Percentiles rank a stretch among this genome's conserved stretches.
Evolutionary conservation across 2,113 vertebrate species (phyloP).

Genomic region (Prunella fulvescens): DNA sequence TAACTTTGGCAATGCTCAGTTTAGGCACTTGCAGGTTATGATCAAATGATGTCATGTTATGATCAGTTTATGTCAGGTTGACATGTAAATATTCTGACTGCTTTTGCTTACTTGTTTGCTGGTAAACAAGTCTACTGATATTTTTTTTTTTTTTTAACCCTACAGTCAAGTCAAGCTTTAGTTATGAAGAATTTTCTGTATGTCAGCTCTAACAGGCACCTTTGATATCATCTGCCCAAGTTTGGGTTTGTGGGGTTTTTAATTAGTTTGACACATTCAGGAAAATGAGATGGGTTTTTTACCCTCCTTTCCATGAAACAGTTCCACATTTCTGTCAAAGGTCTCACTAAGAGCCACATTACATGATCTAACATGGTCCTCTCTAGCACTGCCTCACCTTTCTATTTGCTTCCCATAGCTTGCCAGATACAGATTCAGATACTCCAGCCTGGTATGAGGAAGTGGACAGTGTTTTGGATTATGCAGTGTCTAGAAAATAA

Average conservation of each 20-base stretch:
- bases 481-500: not conserved
- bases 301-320: not conserved
- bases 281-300: not conserved
- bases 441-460: not conserved
- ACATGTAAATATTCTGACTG: not conserved
- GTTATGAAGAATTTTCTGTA: not conserved
- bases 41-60: not conserved
- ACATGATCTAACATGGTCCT: not conserved
- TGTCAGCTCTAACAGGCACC: not conserved
- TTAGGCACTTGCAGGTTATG: not conserved
- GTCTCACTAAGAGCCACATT: not conserved
- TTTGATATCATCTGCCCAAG: not conserved
- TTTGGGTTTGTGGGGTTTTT: not conserved
- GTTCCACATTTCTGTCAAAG: not conserved
- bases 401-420: not conserved
- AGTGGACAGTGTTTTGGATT: not conserved
- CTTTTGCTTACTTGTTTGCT: not conserved
- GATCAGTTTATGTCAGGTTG: not conserved
- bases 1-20: not conserved
- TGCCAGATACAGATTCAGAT: not conserved
- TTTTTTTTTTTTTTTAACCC: not conserved
- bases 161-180: not conserved
- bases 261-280: not conserved
- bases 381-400: not conserved
- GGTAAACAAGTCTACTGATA: not conserved